These are phyloP conservation scores for Atta colombica DNA, from an alignment of 1,140 invertebrate genomes.

Conservation along the genomic window DNA sequence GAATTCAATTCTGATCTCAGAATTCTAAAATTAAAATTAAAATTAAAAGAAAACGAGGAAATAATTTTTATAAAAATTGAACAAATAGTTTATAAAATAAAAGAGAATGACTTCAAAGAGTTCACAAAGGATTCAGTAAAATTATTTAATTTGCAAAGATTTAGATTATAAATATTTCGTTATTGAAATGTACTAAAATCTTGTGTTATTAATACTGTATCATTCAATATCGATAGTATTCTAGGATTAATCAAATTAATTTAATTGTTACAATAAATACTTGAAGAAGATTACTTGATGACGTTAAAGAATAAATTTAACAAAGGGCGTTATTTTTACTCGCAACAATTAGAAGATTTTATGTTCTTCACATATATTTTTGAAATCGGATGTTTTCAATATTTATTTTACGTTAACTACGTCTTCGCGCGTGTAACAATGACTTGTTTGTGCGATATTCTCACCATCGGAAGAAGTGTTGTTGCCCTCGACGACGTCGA, in stretches of 20 bases:
- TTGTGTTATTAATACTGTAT: too few species aligned
- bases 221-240: too few species aligned
- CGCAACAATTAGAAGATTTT: neutral
- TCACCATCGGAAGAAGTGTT: slow-evolving; percentile 90
- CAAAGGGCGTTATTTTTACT: neutral
- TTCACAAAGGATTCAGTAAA: too few species aligned
- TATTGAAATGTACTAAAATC: too few species aligned
- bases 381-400: neutral
- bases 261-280: neutral
- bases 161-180: too few species aligned
- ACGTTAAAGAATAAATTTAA: neutral
- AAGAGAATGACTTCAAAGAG: too few species aligned
- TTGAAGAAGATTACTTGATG: neutral
- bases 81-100: too few species aligned
- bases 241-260: neutral
- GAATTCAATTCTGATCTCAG: too few species aligned
- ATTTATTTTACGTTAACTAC: neutral
- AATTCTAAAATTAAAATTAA: too few species aligned
- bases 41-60: too few species aligned
- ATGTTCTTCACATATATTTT: neutral
- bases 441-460: slow-evolving; percentile 17
- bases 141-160: too few species aligned
- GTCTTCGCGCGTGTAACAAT: neutral
- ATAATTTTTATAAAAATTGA: too few species aligned
- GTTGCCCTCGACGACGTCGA: slow-evolving; percentile 97